Evolutionary conservation across 2,113 vertebrate genomes (phyloP), one percentile per base, ranked within the genome.

Genomic region (Strix aluco): DNA sequence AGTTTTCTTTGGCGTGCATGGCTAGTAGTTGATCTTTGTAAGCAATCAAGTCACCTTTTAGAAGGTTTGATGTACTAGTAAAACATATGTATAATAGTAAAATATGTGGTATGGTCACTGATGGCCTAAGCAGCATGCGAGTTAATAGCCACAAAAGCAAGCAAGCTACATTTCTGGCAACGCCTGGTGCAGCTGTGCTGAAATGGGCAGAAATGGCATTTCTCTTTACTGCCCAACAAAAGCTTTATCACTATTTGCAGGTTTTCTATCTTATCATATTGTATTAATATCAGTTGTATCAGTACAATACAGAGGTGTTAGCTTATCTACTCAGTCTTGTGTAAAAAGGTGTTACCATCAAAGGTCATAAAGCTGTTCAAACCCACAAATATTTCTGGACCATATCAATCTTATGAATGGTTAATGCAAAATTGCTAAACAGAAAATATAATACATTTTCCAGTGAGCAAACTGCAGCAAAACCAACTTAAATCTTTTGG

Each of bases 41-140:
- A 96, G 80, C 18, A 96, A 87, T 90, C 9, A 59, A 88, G 66
- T 90, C 55, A 61, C 4, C 34, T 73, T 95, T 93, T 81, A 84
- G 34, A 71, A 93, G 94, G n/a, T 77, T 96, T 88, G 66, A 93
- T 70, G 44, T 87, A 74, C 58, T 96, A 73, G 67, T 90, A 78
- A 91, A 91, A 66, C 8, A 15, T 42, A 21, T 67, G 3, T 70
- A 27, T 47, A 90, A 75, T 22, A 57, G 23, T 67, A 93, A 93
- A 94, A 81, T 42, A 46, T 36, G 27, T 93, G 88, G 51, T 90
- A 30, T 86, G 36, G 47, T 88, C 61, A 8, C 70, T 69, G 23
- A 22, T 77, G 78, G 40, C n/a, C 55, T 84, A 72, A 96, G 67
- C 65, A 80, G 61, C 20, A 42, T 34, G 52, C 29, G 93, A 90